Evolutionary conservation across 2,797 vertebrate genomes (phyloP).

Genomic region (Dromococcyx pavoninus): DNA sequence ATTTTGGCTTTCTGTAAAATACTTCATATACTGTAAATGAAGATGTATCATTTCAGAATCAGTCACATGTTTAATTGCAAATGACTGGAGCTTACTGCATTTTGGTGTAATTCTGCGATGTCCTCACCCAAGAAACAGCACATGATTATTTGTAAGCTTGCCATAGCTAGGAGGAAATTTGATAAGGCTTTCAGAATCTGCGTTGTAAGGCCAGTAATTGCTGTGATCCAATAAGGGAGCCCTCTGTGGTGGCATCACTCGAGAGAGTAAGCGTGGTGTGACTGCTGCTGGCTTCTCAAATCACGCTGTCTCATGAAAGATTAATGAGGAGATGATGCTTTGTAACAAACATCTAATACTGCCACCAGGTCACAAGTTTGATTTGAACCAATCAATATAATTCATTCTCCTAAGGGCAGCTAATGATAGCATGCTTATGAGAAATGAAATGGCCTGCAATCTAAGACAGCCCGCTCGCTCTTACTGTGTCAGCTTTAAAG

Average conservation of each 20-base stretch:
- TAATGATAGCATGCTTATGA: slow-evolving; percentile 69
- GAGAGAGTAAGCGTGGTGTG: slow-evolving; percentile 31
- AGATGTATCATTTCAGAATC: slow-evolving; percentile 53
- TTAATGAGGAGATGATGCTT: slow-evolving; percentile 73
- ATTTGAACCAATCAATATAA: slow-evolving; percentile 69
- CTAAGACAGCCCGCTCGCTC: slow-evolving; percentile 49
- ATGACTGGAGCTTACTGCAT: slow-evolving; percentile 73
- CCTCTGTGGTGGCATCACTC: slow-evolving; percentile 69
- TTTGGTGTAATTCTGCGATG: slow-evolving; percentile 70
- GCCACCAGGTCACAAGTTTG: slow-evolving; percentile 59
- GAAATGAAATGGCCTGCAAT: slow-evolving; percentile 64
- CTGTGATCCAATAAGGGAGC: slow-evolving; percentile 75
- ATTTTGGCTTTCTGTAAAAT: slow-evolving; percentile 52
- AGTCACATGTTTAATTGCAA: slow-evolving; percentile 69
- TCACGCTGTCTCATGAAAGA: slow-evolving; percentile 74
- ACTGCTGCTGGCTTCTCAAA: slow-evolving; percentile 64
- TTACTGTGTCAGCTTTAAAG: slow-evolving; percentile 65
- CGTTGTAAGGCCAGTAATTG: slow-evolving; percentile 59
- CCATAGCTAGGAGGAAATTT: slow-evolving; percentile 68
- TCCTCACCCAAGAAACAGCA: slow-evolving; percentile 69
- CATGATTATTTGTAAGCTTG: slow-evolving; percentile 74
- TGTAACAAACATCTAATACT: slow-evolving; percentile 63
- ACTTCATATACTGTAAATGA: slow-evolving; percentile 31
- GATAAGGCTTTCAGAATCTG: slow-evolving; percentile 71
- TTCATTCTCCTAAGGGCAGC: slow-evolving; percentile 59